phyloP scores from a whole-genome alignment of 2,888 invertebrate genomes.

The Agrochola circellaris region DNA sequence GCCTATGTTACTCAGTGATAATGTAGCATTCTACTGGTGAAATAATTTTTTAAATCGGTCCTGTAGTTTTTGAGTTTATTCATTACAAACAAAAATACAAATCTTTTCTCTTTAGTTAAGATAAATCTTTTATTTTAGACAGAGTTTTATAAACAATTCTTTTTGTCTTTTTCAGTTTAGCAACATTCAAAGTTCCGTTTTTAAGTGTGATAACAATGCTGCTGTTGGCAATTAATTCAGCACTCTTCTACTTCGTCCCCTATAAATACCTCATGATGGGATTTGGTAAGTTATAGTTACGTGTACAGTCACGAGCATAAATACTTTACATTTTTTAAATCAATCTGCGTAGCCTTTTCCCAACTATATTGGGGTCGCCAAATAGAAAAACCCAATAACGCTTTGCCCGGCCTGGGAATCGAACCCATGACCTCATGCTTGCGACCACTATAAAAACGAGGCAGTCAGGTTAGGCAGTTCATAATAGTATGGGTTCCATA shows the following conservation, averaged over 20 bases:
- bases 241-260: conserved; percentile 78
- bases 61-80: too few relatives aligned
- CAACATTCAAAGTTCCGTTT: conserved; percentile 84
- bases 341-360: too few relatives aligned
- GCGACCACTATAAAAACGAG: too few relatives aligned
- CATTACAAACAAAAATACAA: too few relatives aligned
- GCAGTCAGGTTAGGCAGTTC: not conserved
- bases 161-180: conserved; percentile 78
- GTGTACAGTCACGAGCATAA: not conserved
- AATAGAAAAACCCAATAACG: too few relatives aligned
- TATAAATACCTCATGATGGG: conserved; percentile 83
- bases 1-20: too few relatives aligned
- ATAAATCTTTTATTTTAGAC: not conserved
- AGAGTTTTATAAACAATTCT: not conserved
- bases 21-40: too few relatives aligned
- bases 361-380: too few relatives aligned
- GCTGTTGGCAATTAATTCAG: conserved; percentile 73
- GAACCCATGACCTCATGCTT: too few relatives aligned
- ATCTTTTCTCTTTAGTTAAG: too few relatives aligned
- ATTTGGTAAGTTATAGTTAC: conserved; percentile 77
- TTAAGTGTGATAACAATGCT: conserved; percentile 81
- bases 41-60: too few relatives aligned
- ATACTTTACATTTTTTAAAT: not conserved
- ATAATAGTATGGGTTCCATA: not conserved
- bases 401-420: too few relatives aligned